Base-by-base conservation (phyloP, 2,113 vertebrate species). In the Mastomys coucha region DNA sequence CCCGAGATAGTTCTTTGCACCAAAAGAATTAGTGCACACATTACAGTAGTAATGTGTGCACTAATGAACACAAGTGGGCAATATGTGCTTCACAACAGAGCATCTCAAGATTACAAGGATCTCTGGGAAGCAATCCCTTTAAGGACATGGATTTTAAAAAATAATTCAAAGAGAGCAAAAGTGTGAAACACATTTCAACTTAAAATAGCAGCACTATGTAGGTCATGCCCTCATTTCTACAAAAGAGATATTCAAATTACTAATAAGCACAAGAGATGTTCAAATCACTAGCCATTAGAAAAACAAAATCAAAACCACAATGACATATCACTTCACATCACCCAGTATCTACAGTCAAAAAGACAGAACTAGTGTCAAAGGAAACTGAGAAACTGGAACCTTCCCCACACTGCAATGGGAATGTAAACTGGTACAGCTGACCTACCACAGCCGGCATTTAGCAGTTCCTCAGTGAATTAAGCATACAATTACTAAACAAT, bases 281-380 rank as follows among this genome's bases (percentile, higher is more conserved):
- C 42, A 88, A 94, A 81, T 58, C 75, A 75, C 20, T 67, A 93
- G 42, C 77, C 65, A 36, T 26, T 76, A 88, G 49, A 17, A 17
- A 95, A 88, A 76, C 33, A 95, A 95, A 91, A 91, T 82, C 81
- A 95, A 56, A 96, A 81, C 3, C 14, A 76, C 49, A 51, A 4
- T 42, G 58, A 90, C 49, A 36, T 42, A 69, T 39, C 73, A 77
- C 11, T 56, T 85, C 58, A 16, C 1, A 49, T 28, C 65, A 75
- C 56, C 14, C n/a, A 91, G 33, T 24, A 86, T 49, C 76, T 58
- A 60, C 31, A 58, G 33, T 77, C 58, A 75, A 89, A 94, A 92
- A 87, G n/a, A 75, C 33, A 93, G 82, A 14, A 63, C n/a, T 33
- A 24, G 19, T 31, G 4, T 51, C 72, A 58, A 7, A 88, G 45